Evolutionary conservation across 2,888 invertebrate species (phyloP), one percentile per base, ranked within the genome.

Genomic region (Himalopsyche kuldschensis): DNA sequence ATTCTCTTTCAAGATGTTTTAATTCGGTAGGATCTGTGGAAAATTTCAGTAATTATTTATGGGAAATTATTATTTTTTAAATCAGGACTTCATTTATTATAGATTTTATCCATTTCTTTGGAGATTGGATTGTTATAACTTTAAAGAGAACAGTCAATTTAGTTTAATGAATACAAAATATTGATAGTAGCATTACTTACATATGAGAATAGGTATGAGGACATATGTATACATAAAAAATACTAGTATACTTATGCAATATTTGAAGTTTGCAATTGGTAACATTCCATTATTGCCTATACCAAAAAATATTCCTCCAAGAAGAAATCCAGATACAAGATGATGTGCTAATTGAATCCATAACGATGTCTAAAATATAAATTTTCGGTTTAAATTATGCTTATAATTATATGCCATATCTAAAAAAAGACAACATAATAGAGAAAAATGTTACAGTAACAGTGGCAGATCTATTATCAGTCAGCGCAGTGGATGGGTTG

Each of bases 141-240:
- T 35, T 17, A 63, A 82, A 11, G 4, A n/a, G 15, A 11, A 20
- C n/a, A 32, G 35, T n/a, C 20, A 78, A 41, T 78, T 20, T 27
- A 27, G 31, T 11, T 80, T 20, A 31, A 55, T 76, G 35, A 78
- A 81, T 76, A 32, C 63, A 17, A 79, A 27, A 79, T 20, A 48
- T n/a, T 47, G n/a, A 69, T 10, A 31, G 10, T 76, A 11, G 47
- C 77, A 78, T 82, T 69, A 92, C 93, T 93, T 90, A 94, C 94
- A 94, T 82, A 93, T 80, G 75, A 94, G 88, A 5, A 94, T 91
- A 32, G 94, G 93, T 81, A 92, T 91, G 94, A 94, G 94, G 20
- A 92, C 90, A 86, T 94, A 91, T 0, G 94, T 94, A 87, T 94
- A 94, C 91, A 94, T 93, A 87, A 93, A 93, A 89, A 94, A 94